Base-by-base conservation (phyloP, 92 coral and sea anemone species). In the Zoanthus sansibaricus region DNA sequence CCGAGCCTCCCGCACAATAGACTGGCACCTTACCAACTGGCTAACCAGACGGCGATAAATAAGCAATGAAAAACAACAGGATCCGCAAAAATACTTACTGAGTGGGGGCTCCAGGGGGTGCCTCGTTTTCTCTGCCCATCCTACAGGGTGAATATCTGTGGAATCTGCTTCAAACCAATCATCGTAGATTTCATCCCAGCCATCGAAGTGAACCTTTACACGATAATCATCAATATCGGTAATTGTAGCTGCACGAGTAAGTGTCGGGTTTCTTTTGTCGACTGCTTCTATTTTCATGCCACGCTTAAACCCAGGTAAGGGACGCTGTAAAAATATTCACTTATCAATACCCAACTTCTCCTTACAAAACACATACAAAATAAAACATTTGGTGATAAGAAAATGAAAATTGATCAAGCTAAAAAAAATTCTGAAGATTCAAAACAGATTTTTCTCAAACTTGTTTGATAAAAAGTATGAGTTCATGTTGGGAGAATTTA, bases 141-240 rank as follows among this genome's bases (percentile, higher is more conserved):
- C 95, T n/a, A 86, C 82, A 1, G 97, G 97, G 92, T 92, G 94
- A 45, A 94, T 78, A 21, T 93, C 95, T 13, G 83, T 88, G 32
- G 91, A 88, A 56, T 92, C 98, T 37, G 98, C 87, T 52, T 94
- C 98, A 66, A 92, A 97, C 99, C 99, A 97, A 51, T 97, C 99
- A 64, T 97, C 98, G 55, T 95, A 97, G 11, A 95, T 94, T 55
- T 94, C 94, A 64, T 97, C 99, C 99, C 99, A 97, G 78, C 99
- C 99, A 66, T 97, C 99, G 88, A 93, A 97, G 80, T 93, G 98
- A n/a, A 97, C 79, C 86, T 93, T 91, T 52, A 97, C 87, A 73
- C 96, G 95, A 86, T 92, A 94, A 4, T 94, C 97, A n/a, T 90
- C 95, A 18, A 91, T 88, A 55, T 90, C 92, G 3, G 93, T 90